Evolutionary conservation across 2,888 invertebrate species (phyloP).

Genomic region (Oeneis ivallda): DNA sequence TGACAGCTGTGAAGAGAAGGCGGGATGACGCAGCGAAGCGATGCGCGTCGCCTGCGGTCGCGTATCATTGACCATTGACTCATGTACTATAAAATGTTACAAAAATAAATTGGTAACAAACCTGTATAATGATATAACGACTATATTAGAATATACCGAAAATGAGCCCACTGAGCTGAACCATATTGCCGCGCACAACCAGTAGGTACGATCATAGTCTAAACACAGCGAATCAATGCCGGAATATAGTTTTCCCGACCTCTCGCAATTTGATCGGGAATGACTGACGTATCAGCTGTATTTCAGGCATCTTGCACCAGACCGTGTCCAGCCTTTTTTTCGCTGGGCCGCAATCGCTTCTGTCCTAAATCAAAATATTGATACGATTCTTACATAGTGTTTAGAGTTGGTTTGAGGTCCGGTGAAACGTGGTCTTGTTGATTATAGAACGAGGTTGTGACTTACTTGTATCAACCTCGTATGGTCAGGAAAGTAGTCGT

Average conservation of each 20-base stretch:
- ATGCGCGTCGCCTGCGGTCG: background rate
- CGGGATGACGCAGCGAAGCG: slow-evolving; percentile 1
- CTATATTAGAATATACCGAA: background rate
- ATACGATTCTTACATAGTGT: slow-evolving; percentile 37
- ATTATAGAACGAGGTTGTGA: slow-evolving; percentile 41
- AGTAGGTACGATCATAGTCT: slow-evolving; percentile 25
- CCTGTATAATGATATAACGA: background rate
- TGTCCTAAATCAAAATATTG: slow-evolving; percentile 30
- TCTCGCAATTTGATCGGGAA: slow-evolving; percentile 18
- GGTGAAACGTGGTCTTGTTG: slow-evolving; percentile 40
- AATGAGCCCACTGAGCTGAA: background rate
- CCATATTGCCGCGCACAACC: slow-evolving; percentile 12
- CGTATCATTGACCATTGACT: background rate
- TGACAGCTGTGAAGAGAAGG: background rate
- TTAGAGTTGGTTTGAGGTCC: slow-evolving; percentile 42
- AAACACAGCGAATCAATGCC: slow-evolving; percentile 17
- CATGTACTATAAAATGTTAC: slow-evolving; percentile 1
- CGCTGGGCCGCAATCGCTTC: slow-evolving; percentile 28
- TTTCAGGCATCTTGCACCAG: background rate
- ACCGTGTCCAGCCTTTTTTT: slow-evolving; percentile 1
- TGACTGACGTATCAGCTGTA: slow-evolving; percentile 14
- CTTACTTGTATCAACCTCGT: slow-evolving; percentile 43
- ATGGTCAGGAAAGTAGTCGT: slow-evolving; percentile 49
- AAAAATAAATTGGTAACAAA: background rate
- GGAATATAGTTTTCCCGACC: slow-evolving; percentile 8